These are phyloP conservation scores for Neria commutata DNA, from an alignment of 2,888 invertebrate species.

Conservation along the genomic window DNA sequence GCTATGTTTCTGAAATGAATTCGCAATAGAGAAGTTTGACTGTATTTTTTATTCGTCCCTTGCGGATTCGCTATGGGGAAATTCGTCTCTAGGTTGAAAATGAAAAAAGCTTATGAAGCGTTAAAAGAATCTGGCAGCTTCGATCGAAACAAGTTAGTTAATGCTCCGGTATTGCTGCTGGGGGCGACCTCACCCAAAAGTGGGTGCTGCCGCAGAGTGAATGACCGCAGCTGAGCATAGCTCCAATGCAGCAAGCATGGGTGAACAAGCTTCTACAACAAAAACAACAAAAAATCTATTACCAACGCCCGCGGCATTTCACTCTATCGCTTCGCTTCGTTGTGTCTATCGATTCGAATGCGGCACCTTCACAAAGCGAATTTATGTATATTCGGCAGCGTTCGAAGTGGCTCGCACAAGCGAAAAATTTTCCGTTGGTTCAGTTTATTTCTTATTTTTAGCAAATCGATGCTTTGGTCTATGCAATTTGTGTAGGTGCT, in stretches of 20 bases:
- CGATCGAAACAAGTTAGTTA: too few species aligned
- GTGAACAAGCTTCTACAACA: too few species aligned
- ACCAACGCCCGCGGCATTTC: not conserved
- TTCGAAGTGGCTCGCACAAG: not conserved
- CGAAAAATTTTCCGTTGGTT: not conserved
- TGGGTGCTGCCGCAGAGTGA: not conserved
- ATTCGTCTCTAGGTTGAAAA: too few species aligned
- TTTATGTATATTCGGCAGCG: not conserved
- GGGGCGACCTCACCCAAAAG: not conserved
- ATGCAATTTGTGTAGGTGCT: not conserved
- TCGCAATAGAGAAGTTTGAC: too few species aligned
- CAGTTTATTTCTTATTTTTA: not conserved
- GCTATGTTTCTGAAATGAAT: too few species aligned
- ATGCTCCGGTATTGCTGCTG: not conserved
- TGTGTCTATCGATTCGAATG: not conserved
- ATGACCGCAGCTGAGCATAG: constrained; percentile 1
- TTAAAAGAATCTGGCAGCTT: too few species aligned
- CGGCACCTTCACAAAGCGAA: not conserved
- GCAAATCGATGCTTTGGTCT: not conserved
- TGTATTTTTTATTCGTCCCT: too few species aligned
- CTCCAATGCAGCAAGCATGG: too few species aligned
- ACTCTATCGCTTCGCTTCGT: too few species aligned
- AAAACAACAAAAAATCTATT: not conserved
- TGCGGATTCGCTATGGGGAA: too few species aligned
- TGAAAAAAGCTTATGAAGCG: too few species aligned